These are phyloP conservation scores for Rotaria socialis DNA, from an alignment of 2,888 invertebrate species.

Conservation along the genomic window DNA sequence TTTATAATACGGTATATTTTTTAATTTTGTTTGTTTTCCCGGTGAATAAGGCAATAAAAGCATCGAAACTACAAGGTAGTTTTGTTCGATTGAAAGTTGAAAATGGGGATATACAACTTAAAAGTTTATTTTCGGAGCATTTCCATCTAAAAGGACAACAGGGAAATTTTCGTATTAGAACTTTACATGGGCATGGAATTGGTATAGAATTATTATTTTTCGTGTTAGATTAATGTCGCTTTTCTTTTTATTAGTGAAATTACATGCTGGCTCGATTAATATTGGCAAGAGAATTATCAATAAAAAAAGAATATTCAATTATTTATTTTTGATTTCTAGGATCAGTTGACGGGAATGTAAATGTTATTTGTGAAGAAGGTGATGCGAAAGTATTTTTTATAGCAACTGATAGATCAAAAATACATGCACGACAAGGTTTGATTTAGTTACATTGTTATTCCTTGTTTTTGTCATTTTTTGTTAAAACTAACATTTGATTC, in stretches of 20 bases:
- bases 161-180: background rate
- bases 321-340: background rate
- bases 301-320: no score
- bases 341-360: background rate
- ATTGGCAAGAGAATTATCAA: background rate
- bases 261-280: background rate
- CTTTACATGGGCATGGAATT: background rate
- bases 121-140: background rate
- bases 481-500: background rate
- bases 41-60: background rate
- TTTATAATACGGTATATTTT: no score
- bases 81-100: constrained; percentile 8
- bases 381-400: background rate
- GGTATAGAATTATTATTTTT: background rate
- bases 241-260: background rate
- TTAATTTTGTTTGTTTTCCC: background rate
- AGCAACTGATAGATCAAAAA: background rate
- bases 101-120: background rate
- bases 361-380: constrained; percentile 1
- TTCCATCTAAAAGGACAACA: background rate
- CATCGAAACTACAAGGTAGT: background rate
- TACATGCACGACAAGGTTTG: background rate
- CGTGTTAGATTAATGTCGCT: background rate
- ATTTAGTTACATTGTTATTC: background rate
- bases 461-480: background rate